Base-by-base conservation (phyloP, 2,888 invertebrate genomes). In the Andrena haemorrhoa region DNA sequence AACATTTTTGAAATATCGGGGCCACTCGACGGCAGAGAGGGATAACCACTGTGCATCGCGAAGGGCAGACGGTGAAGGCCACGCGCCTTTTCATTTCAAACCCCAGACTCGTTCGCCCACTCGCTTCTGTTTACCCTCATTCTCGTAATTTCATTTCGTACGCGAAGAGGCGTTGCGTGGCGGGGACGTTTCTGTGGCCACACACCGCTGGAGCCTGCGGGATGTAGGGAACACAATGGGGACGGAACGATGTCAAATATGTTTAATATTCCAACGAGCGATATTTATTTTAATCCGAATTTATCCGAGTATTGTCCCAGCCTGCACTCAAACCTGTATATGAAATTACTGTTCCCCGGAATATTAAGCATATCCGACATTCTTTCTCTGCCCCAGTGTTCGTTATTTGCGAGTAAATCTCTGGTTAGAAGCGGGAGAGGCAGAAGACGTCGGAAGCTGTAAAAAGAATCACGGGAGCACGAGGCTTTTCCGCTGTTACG, bases 1-100 rank as follows among this genome's bases (percentile, higher is more conserved):
- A 33, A 47, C 23, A 72, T 76, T 72, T 64, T 64, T 76, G n/a
- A 7, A 56, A 71, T 47, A 72, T 72, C 75, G 6, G 10, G n/a
- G n/a, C 1, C n/a, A 16, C 31, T 31, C 10, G 8, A 23, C 12
- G 10, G 60, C 56, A 10, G 26, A 26, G 6, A 7, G 60, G 16
- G 60, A 20, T 33, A 60, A 5, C 60, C 41, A 8, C 23, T 23
- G 23, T 23, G 53, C 20, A 1, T 56, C 53, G 5, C 49, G 23
- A 60, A 16, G 12, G 12, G 23, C n/a, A 10, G 1, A 16, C 23
- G n/a, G 16, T 16, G 49, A 2, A 56, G 23, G 10, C 63, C 73
- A 20, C 56, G 41, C 23, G 41, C 66, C 12, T 60, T 74, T 68
- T 74, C 47, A 74, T 74, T 56, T 56, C 23, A 23, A 23, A 56